Evolutionary conservation across 1,140 invertebrate species (phyloP).

Genomic region (Copidosoma floridanum): DNA sequence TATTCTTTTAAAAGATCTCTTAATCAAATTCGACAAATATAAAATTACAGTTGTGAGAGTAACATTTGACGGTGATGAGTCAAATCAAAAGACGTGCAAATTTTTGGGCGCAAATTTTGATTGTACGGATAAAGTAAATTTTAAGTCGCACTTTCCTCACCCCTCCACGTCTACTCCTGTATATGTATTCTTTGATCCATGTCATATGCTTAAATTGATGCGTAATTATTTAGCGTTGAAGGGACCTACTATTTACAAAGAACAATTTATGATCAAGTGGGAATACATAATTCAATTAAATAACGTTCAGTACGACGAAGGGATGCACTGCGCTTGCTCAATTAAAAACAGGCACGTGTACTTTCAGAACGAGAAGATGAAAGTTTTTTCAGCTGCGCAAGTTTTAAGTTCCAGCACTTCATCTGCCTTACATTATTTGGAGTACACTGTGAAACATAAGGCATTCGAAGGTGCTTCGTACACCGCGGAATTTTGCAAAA

Average conservation of each 20-base stretch:
- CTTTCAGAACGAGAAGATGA: background rate
- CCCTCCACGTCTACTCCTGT: conserved; percentile 14
- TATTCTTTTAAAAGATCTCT: background rate
- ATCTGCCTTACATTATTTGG: background rate
- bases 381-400: background rate
- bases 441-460: background rate
- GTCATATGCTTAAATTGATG: conserved; percentile 48
- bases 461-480: background rate
- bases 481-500: background rate
- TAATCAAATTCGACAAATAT: background rate
- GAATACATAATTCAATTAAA: background rate
- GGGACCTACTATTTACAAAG: no score
- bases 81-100: conserved; percentile 12
- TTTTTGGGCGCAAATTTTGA: conserved; percentile 31
- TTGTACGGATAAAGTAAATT: conserved; percentile 15
- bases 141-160: conserved; percentile 36
- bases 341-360: background rate
- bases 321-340: background rate
- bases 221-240: conserved; percentile 28
- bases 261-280: background rate
- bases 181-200: conserved; percentile 41
- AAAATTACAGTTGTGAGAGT: conserved; percentile 12
- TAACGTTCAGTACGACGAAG: background rate
- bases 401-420: background rate
- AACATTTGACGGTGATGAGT: conserved; percentile 22